Evolutionary conservation across 2,888 invertebrate genomes (phyloP), one percentile per base, ranked within the genome.

Genomic region (Crossocerus cetratus): DNA sequence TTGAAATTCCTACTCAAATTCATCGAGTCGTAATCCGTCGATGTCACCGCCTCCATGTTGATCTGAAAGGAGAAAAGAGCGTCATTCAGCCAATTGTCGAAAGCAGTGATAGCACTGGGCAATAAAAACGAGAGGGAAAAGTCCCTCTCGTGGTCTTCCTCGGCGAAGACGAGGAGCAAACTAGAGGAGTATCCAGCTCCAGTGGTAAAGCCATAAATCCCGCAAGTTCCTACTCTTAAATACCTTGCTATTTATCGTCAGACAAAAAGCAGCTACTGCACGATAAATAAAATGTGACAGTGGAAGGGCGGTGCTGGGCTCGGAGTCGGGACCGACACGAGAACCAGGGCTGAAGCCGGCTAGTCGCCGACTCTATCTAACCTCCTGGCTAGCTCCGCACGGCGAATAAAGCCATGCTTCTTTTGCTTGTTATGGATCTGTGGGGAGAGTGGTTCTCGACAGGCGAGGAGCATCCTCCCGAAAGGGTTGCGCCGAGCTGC

Each of bases 41-140:
- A 91, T 67, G 91, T 91, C 69, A 92, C 91, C 45, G 91, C 89
- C 73, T 92, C 91, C 91, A 92, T 90, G 83, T 92, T 92, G 78
- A 92, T 91, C 92, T 92, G 90, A 3, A 91, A 74, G n/a, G 45
- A 2, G 32, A 16, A 67, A 67, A 18, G 61, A 0, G 22, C 49
- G 13, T 49, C 16, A 49, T 2, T 49, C 16, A 49, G 16, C 8
- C 49, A 16, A 49, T 49, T 49, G 49, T 13, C 16, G 49, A 49
- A 16, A 13, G 49, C 49, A 14, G 49, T 49, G 49, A 11, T 32
- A 49, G 49, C 2, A 16, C 3, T 49, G 3, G 14, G 49, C 49
- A n/a, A 16, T 4, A 49, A 49, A 49, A 16, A 16, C 49, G 14
- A 4, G n/a, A 16, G 49, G 49, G 16, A 49, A 49, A n/a, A n/a